A percentile compares a stretch with the other conserved stretches of the same genome.
Evolutionary conservation across 2,888 invertebrate species (phyloP).

Genomic region (Eucera pruinosa): DNA sequence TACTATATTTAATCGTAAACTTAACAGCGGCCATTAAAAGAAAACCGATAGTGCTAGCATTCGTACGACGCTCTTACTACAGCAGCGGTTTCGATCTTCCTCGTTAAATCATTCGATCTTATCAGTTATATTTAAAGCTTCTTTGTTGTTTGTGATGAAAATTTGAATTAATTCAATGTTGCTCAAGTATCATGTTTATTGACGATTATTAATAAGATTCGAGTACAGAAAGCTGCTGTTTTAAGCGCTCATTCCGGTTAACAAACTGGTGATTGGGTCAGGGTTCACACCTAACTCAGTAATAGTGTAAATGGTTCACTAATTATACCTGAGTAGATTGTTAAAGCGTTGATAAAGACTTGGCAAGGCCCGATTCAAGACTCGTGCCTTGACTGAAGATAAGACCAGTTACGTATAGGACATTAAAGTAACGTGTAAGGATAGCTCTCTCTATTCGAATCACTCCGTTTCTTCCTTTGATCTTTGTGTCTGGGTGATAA

Average conservation of each 20-base stretch:
- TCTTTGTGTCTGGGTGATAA: too few species aligned
- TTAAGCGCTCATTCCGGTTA: conserved; percentile 70
- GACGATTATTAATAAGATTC: conserved; percentile 14
- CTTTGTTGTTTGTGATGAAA: too few species aligned
- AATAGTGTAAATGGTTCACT: conserved; percentile 76
- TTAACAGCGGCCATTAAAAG: conserved; percentile 52
- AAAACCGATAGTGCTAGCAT: conserved; percentile 53
- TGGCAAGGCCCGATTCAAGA: conserved; percentile 67
- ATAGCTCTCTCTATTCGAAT: too few species aligned
- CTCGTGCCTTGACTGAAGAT: conserved; percentile 69
- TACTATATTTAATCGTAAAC: conserved; percentile 65
- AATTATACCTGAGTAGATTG: conserved; percentile 74
- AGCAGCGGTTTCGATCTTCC: conserved; percentile 50
- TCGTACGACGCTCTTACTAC: conserved; percentile 46
- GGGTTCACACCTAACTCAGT: conserved; percentile 75
- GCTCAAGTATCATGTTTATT: conserved; percentile 16
- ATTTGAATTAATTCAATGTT: conserved; percentile 22
- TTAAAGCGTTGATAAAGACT: conserved; percentile 65
- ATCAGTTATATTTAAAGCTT: too few species aligned
- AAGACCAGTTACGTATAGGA: conserved; percentile 66
- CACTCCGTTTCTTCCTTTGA: too few species aligned
- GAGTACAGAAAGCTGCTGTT: conserved; percentile 65
- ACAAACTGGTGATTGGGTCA: conserved; percentile 74
- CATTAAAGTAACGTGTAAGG: too few species aligned
- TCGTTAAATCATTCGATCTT: not conserved